These are phyloP conservation scores for Pseudomyrmex concolor DNA, from an alignment of 1,140 invertebrate genomes.

Conservation along the genomic window DNA sequence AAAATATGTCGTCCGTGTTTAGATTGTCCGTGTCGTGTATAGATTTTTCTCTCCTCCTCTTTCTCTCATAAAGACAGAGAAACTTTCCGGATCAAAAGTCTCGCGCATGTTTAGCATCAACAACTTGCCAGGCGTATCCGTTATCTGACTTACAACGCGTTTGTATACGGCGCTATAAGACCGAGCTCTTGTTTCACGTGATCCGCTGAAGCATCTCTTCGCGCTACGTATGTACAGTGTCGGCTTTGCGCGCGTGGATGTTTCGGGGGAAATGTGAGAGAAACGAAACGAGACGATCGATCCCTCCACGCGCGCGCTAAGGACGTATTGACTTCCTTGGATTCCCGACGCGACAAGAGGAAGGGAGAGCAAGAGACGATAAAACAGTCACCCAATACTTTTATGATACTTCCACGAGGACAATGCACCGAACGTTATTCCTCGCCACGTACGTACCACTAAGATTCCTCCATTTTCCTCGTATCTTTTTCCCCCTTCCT, in stretches of 20 bases:
- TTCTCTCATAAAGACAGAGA: slow-evolving; percentile 8
- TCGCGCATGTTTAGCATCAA: slow-evolving; percentile 52
- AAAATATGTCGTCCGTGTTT: neutral
- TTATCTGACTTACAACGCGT: slow-evolving; percentile 16
- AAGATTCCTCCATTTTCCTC: slow-evolving; percentile 27
- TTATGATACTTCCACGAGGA: slow-evolving; percentile 63
- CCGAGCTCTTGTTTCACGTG: slow-evolving; percentile 29
- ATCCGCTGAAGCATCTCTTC: slow-evolving; percentile 41
- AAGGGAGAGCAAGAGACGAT: slow-evolving; percentile 59
- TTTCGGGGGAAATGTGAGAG: neutral
- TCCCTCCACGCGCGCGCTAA: slow-evolving; percentile 18
- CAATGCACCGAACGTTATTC: slow-evolving; percentile 12
- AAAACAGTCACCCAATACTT: slow-evolving; percentile 73
- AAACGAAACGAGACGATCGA: slow-evolving; percentile 42
- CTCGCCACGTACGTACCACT: slow-evolving; percentile 27
- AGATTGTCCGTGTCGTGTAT: too few relatives aligned
- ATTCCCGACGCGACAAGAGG: slow-evolving; percentile 53
- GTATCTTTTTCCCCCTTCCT: slow-evolving; percentile 11
- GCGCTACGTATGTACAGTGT: neutral
- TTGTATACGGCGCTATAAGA: slow-evolving; percentile 34
- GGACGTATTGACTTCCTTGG: slow-evolving; percentile 63
- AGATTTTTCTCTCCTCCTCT: too few relatives aligned
- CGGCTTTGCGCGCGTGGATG: neutral
- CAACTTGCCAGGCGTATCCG: slow-evolving; percentile 21
- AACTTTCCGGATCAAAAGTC: neutral